Percentiles rank a stretch among this genome's conserved stretches.
phyloP scores from a whole-genome alignment of 2,113 vertebrate genomes.

The Caranx ignobilis region DNA sequence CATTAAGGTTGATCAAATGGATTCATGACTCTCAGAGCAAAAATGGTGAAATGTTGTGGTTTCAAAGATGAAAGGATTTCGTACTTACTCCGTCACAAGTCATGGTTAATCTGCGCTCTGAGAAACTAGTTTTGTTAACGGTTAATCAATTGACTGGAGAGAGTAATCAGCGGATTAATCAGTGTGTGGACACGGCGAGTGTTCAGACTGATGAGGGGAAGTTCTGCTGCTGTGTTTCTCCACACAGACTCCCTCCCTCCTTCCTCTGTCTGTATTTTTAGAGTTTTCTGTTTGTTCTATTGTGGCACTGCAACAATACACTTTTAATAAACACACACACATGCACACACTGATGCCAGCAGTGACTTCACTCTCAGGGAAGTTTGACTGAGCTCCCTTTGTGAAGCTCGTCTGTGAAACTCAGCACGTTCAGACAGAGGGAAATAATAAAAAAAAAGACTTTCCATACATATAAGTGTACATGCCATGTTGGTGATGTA shows the following conservation, averaged over 20 bases:
- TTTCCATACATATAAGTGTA: background rate
- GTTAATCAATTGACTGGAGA: background rate
- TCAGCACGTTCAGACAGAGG: background rate
- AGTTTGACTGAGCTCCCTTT: conserved; percentile 1
- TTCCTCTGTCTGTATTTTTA: conserved; percentile 63
- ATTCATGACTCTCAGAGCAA: no score
- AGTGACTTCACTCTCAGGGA: conserved; percentile 43
- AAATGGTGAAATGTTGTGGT: no score
- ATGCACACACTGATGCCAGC: conserved; percentile 4
- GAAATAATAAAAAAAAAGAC: background rate
- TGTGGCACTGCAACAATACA: conserved; percentile 56
- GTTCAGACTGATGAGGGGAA: conserved; percentile 13
- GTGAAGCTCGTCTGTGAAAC: background rate
- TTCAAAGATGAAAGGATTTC: no score
- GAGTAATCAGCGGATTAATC: no score
- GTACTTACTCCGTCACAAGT: no score
- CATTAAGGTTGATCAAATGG: no score
- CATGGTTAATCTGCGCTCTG: no score
- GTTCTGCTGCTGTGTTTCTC: conserved; percentile 5
- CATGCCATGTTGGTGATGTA: background rate
- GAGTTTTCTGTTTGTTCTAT: conserved; percentile 62
- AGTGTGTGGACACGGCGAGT: background rate
- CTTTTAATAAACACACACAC: conserved; percentile 40
- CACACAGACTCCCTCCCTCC: conserved; percentile 31
- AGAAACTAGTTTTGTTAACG: background rate